A percentile compares a stretch with the other conserved stretches of the same genome.
These are phyloP conservation scores for Galeopterus variegatus DNA, from an alignment of 2,113 vertebrate genomes.

Conservation along the genomic window DNA sequence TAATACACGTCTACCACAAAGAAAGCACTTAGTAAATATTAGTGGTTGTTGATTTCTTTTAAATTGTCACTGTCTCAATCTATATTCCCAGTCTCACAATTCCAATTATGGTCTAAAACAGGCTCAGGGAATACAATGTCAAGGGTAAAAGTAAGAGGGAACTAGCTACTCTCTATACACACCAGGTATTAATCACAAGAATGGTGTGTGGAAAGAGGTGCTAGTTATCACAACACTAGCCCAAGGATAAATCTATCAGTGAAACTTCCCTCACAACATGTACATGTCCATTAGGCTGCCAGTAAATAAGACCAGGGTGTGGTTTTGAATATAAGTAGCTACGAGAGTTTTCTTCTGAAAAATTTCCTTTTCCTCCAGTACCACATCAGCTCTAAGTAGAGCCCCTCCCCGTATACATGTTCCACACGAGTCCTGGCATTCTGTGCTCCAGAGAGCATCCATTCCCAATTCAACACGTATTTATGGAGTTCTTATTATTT, in stretches of 20 bases:
- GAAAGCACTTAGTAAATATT: neutral
- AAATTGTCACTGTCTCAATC: neutral
- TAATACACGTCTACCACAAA: neutral
- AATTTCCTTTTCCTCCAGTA: neutral
- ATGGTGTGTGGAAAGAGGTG: neutral
- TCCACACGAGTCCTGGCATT: neutral
- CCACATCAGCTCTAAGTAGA: neutral
- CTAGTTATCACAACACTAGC: neutral
- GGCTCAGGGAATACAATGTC: neutral
- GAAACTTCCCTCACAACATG: neutral
- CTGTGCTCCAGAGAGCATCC: neutral
- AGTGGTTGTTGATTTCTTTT: neutral
- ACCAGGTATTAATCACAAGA: neutral
- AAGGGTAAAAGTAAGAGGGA: slow-evolving; percentile 3
- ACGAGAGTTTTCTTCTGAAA: neutral
- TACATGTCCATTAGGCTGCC: neutral
- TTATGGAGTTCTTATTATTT: neutral
- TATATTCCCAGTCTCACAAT: neutral
- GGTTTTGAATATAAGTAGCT: neutral
- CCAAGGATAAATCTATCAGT: neutral
- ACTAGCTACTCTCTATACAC: neutral
- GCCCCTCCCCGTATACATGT: neutral
- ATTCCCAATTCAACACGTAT: neutral
- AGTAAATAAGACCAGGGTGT: neutral
- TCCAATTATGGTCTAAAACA: neutral